Evolutionary conservation across 2,113 vertebrate species (phyloP).

Genomic region (Lucifuga dentata): DNA sequence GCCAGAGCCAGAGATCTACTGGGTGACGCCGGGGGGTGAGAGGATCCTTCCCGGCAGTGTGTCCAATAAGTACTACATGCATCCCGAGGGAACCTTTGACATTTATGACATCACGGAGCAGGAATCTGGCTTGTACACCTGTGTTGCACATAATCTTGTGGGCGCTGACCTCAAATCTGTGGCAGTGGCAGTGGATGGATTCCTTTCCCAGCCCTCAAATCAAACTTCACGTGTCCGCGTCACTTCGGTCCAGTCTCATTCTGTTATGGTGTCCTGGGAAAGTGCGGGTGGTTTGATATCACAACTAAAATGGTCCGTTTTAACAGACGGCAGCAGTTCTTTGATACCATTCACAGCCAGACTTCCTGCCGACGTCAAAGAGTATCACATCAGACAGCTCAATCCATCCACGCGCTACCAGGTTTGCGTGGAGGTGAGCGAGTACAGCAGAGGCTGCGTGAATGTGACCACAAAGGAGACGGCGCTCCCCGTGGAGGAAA

Average conservation of each 20-base stretch:
- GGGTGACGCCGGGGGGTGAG: constrained; percentile 91
- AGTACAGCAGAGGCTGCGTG: constrained; percentile 86
- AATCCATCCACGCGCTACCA: constrained; percentile 88
- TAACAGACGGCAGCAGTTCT: constrained; percentile 73
- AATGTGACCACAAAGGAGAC: constrained; percentile 89
- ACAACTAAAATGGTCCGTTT: constrained; percentile 89
- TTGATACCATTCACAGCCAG: constrained; percentile 84
- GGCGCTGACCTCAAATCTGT: constrained; percentile 92
- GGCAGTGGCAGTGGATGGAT: constrained; percentile 88
- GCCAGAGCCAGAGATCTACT: constrained; percentile 95
- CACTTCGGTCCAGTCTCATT: constrained; percentile 86
- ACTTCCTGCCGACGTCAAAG: constrained; percentile 88
- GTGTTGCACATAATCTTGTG: constrained; percentile 92
- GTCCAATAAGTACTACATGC: constrained; percentile 88
- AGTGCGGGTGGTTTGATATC: constrained; percentile 86
- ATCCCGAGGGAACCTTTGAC: constrained; percentile 91
- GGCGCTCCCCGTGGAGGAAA: constrained; percentile 49
- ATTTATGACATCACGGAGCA: constrained; percentile 85
- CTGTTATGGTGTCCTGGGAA: constrained; percentile 92
- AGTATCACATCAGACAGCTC: constrained; percentile 91
- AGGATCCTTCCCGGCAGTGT: constrained; percentile 86
- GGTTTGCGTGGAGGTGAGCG: constrained; percentile 89
- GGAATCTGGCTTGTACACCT: constrained; percentile 93
- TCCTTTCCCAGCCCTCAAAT: constrained; percentile 79
- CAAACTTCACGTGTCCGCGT: constrained; percentile 85